phyloP scores from a whole-genome alignment of 2,888 invertebrate genomes.

The Lepeophtheirus nordmannii region DNA sequence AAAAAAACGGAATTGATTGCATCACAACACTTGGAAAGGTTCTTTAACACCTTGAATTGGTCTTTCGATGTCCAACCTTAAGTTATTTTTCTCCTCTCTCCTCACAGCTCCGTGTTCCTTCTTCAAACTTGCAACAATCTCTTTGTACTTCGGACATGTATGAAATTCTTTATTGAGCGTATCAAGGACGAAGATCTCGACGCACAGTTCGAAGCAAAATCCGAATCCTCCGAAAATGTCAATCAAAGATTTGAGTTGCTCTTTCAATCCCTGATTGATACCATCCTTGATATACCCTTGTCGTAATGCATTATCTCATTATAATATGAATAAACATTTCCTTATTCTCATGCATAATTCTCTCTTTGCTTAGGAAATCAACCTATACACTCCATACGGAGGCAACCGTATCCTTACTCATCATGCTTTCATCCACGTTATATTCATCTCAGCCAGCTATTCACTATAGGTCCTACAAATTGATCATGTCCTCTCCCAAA shows the following conservation, averaged over 20 bases:
- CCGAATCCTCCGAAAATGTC: constrained; percentile 1
- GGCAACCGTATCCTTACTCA: background rate
- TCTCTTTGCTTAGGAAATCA: background rate
- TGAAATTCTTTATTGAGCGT: constrained; percentile 77
- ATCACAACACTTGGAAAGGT: constrained; percentile 78
- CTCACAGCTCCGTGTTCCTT: background rate
- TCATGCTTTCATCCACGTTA: constrained; percentile 6
- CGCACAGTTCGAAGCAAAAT: constrained; percentile 50
- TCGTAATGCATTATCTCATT: constrained; percentile 40
- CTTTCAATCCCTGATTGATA: constrained; percentile 56
- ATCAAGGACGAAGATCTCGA: constrained; percentile 73
- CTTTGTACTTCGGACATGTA: constrained; percentile 60
- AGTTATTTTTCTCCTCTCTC: background rate
- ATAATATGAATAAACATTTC: too few relatives aligned
- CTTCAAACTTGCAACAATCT: constrained; percentile 52
- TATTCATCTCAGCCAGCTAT: constrained; percentile 16
- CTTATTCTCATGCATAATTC: background rate
- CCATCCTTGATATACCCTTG: constrained; percentile 65
- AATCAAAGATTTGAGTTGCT: constrained; percentile 37
- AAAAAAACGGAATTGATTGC: constrained; percentile 65
- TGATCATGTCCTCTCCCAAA: constrained; percentile 18
- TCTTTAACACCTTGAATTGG: constrained; percentile 34
- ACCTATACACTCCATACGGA: constrained; percentile 1
- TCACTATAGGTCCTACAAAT: constrained; percentile 8
- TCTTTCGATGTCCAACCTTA: too few relatives aligned